Conservation (phyloP, 2,113 vertebrate species). For the Thryonomys swinderianus region DNA sequence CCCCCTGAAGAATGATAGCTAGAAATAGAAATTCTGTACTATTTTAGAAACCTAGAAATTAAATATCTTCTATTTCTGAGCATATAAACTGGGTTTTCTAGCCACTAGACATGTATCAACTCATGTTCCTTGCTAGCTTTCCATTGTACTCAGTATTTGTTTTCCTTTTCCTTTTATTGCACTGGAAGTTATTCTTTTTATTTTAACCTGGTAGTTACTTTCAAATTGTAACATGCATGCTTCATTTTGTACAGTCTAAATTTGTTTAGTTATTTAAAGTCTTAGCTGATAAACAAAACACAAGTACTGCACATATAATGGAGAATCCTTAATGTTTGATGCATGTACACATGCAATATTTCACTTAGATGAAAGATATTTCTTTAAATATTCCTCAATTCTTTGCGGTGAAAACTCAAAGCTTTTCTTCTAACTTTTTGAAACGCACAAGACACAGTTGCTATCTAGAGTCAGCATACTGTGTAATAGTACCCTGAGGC, state of each 20-base stretch:
- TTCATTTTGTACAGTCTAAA: conserved; percentile 36
- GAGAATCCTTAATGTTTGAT: neutral
- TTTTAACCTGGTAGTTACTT: conserved; percentile 19
- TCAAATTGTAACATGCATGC: conserved; percentile 22
- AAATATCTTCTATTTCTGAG: neutral
- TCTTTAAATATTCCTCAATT: neutral
- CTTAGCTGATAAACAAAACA: neutral
- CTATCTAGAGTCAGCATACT: neutral
- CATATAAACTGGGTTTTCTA: neutral
- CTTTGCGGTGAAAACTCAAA: neutral
- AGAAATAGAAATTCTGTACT: conserved; percentile 27
- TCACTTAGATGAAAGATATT: neutral
- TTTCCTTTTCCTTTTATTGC: conserved; percentile 12
- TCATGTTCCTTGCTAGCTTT: conserved; percentile 10
- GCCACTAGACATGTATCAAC: neutral
- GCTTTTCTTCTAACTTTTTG: neutral
- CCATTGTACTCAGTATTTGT: neutral
- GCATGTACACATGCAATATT: neutral
- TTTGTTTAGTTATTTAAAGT: neutral
- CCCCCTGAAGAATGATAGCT: neutral
- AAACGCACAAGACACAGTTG: neutral
- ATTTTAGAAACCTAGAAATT: neutral
- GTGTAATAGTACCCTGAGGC: neutral
- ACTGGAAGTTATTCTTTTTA: neutral
- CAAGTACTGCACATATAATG: neutral